Evolutionary conservation across 2,113 vertebrate species (phyloP).

Genomic region (Eulemur rufifrons): DNA sequence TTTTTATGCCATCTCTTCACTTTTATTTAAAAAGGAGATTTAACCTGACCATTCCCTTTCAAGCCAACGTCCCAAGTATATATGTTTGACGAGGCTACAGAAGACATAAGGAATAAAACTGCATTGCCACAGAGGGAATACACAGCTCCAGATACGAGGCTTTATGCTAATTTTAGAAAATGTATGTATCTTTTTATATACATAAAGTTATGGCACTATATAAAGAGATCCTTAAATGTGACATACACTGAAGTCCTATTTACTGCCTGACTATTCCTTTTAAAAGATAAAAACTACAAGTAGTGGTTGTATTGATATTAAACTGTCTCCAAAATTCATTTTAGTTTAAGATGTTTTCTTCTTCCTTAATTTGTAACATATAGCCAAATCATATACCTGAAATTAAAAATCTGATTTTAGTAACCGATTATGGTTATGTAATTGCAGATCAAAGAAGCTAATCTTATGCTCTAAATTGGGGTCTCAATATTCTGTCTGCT

Average conservation of each 20-base stretch:
- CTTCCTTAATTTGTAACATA: background rate
- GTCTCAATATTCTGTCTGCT: background rate
- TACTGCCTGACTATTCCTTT: conserved; percentile 49
- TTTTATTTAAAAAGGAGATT: conserved; percentile 58
- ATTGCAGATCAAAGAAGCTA: background rate
- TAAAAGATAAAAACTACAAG: conserved; percentile 46
- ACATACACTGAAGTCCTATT: conserved; percentile 58
- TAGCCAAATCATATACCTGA: background rate
- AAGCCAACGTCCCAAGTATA: conserved; percentile 38
- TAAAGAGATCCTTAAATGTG: conserved; percentile 68
- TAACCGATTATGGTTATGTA: background rate
- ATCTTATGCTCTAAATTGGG: background rate
- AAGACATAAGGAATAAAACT: conserved; percentile 65
- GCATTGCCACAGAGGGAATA: conserved; percentile 46
- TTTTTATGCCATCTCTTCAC: background rate
- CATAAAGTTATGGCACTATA: conserved; percentile 59
- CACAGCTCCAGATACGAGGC: background rate
- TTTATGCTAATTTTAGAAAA: conserved; percentile 71
- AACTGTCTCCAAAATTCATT: conserved; percentile 32
- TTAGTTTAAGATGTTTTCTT: background rate
- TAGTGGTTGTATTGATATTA: background rate
- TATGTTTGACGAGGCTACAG: background rate
- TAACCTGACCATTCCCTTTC: conserved; percentile 53
- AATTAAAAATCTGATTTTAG: conserved; percentile 36
- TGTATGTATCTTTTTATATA: conserved; percentile 65